These are phyloP conservation scores for Tanaodytes sp. DNA, from an alignment of 2,888 invertebrate species.

Conservation along the genomic window DNA sequence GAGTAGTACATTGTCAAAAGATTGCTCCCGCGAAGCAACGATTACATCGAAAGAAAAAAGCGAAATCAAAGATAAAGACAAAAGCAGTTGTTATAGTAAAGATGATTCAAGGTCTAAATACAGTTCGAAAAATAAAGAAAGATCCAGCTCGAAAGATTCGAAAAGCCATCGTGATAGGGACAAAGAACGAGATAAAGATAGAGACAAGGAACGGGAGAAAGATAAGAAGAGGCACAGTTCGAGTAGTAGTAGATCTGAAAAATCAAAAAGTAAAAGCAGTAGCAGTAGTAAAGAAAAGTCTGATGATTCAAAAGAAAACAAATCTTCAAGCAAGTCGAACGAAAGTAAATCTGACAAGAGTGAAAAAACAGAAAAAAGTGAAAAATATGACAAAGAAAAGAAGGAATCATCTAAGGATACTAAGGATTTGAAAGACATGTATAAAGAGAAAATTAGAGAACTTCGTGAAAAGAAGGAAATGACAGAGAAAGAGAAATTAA, in stretches of 20 bases:
- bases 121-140: slow-evolving; percentile 57
- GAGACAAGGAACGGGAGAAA: slow-evolving; percentile 57
- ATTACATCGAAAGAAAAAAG: slow-evolving; percentile 63
- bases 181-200: slow-evolving; percentile 57
- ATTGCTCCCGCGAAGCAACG: slow-evolving; percentile 64
- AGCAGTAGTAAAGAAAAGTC: slow-evolving; percentile 52
- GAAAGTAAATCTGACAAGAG: slow-evolving; percentile 60
- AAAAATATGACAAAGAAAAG: slow-evolving; percentile 31
- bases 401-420: slow-evolving; percentile 62
- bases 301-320: slow-evolving; percentile 58
- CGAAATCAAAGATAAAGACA: slow-evolving; percentile 64
- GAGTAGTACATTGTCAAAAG: slow-evolving; percentile 61
- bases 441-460: slow-evolving; percentile 71
- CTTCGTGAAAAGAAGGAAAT: slow-evolving; percentile 70
- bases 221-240: slow-evolving; percentile 58
- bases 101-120: slow-evolving; percentile 56
- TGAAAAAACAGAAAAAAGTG: slow-evolving; percentile 55
- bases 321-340: slow-evolving; percentile 50
- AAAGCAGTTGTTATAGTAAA: slow-evolving; percentile 40
- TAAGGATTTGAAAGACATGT: slow-evolving; percentile 71
- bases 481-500: slow-evolving; percentile 70
- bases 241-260: slow-evolving; percentile 58
- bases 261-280: slow-evolving; percentile 56
- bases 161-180: slow-evolving; percentile 55
- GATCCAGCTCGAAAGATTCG: slow-evolving; percentile 54